Evolutionary conservation across 2,888 invertebrate genomes (phyloP).

Genomic region (Drosophila anceps): DNA sequence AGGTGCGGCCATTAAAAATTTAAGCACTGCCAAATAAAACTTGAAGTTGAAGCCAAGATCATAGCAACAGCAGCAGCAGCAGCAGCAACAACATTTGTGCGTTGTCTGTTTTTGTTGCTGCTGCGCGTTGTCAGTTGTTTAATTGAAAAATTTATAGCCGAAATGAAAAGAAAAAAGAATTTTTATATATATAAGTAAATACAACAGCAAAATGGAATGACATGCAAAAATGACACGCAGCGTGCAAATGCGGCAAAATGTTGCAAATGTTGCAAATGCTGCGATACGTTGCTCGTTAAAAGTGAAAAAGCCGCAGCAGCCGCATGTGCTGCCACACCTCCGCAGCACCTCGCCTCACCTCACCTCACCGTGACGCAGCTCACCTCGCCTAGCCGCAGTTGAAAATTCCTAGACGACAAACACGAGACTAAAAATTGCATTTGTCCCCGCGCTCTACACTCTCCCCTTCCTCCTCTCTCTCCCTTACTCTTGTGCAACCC

Average conservation of each 20-base stretch:
- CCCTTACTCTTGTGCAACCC: slow-evolving; percentile 5
- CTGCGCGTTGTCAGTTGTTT: slow-evolving; percentile 43
- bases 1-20: slow-evolving; percentile 56
- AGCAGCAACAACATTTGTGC: slow-evolving; percentile 7
- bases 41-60: slow-evolving; percentile 44
- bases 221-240: slow-evolving; percentile 69
- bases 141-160: slow-evolving; percentile 66
- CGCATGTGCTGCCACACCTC: slow-evolving; percentile 72
- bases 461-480: background rate
- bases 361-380: background rate
- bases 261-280: slow-evolving; percentile 42
- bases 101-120: slow-evolving; percentile 30
- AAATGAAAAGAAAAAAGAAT: slow-evolving; percentile 17
- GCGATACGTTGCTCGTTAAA: slow-evolving; percentile 63
- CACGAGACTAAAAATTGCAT: slow-evolving; percentile 78
- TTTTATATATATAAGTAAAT: slow-evolving; percentile 1
- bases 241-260: slow-evolving; percentile 63
- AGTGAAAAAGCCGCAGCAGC: slow-evolving; percentile 82
- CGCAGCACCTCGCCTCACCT: slow-evolving; percentile 13
- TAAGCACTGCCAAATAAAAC: slow-evolving; percentile 39
- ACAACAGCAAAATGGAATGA: slow-evolving; percentile 33
- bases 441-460: slow-evolving; percentile 27
- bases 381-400: slow-evolving; percentile 46
- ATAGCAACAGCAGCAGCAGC: slow-evolving; percentile 21
- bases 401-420: slow-evolving; percentile 76